These are phyloP conservation scores for Hirundo rustica DNA, from an alignment of 2,797 vertebrate species.

Conservation along the genomic window DNA sequence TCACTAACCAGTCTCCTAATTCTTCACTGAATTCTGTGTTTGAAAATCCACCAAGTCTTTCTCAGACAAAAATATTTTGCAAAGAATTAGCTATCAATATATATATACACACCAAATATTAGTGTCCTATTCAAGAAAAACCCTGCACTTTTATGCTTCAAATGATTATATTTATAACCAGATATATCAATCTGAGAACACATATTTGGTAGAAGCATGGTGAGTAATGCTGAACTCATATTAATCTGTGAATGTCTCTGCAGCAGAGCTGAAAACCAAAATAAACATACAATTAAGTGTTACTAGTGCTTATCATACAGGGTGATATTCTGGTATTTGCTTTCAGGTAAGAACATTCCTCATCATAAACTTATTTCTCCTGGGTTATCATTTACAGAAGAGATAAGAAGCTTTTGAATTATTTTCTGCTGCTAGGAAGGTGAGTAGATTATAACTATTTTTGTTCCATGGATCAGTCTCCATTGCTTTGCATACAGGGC, in stretches of 20 bases:
- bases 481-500: background rate
- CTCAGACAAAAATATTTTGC: background rate
- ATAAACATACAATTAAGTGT: background rate
- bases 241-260: background rate
- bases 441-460: background rate
- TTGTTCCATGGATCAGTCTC: background rate
- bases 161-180: background rate
- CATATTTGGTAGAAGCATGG: background rate
- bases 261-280: background rate
- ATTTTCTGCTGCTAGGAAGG: background rate
- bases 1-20: background rate
- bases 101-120: background rate
- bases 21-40: background rate
- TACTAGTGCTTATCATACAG: background rate
- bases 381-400: background rate
- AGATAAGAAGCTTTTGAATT: background rate
- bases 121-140: background rate
- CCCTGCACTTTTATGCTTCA: background rate
- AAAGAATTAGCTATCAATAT: background rate
- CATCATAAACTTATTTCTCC: background rate
- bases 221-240: background rate
- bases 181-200: background rate
- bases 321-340: background rate
- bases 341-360: constrained; percentile 8
- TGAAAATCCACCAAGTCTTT: background rate